Percentiles rank a stretch among this genome's conserved stretches.
Evolutionary conservation across 2,113 vertebrate species (phyloP).

Genomic region (Hydropotes inermis): DNA sequence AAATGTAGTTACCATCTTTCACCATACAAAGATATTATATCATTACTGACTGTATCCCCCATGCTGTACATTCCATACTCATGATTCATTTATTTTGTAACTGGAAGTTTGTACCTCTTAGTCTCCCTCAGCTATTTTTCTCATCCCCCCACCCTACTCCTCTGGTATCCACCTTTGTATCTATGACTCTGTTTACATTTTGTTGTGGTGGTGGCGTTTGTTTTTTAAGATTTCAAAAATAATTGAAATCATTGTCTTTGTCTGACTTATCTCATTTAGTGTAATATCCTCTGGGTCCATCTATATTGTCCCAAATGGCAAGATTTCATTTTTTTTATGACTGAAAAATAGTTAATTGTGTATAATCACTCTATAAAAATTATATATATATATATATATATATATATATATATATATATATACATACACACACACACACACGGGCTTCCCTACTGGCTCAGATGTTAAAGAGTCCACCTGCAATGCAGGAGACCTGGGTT

Average conservation of each 20-base stretch:
- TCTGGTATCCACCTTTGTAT: not conserved
- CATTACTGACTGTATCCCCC: not conserved
- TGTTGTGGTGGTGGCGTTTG: not conserved
- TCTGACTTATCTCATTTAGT: not conserved
- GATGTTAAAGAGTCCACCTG: not conserved
- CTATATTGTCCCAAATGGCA: not conserved
- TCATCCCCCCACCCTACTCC: not conserved
- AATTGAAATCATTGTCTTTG: not conserved
- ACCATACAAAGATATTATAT: not conserved
- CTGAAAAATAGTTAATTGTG: not conserved
- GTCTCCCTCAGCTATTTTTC: not conserved
- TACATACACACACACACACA: too few species aligned
- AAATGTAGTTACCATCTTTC: not conserved
- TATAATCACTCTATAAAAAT: not conserved
- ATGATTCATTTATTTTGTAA: not conserved
- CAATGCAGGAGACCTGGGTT: not conserved
- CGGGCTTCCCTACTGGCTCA: not conserved
- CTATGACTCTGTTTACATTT: not conserved
- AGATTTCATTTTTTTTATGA: not conserved
- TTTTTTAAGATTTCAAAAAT: not conserved
- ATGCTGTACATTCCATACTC: not conserved
- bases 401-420: too few species aligned
- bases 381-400: not conserved
- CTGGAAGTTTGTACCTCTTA: not conserved
- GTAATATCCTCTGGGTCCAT: not conserved